Evolutionary conservation across 2,888 invertebrate genomes (phyloP).

Genomic region (Chalcosyrphus nemorum): DNA sequence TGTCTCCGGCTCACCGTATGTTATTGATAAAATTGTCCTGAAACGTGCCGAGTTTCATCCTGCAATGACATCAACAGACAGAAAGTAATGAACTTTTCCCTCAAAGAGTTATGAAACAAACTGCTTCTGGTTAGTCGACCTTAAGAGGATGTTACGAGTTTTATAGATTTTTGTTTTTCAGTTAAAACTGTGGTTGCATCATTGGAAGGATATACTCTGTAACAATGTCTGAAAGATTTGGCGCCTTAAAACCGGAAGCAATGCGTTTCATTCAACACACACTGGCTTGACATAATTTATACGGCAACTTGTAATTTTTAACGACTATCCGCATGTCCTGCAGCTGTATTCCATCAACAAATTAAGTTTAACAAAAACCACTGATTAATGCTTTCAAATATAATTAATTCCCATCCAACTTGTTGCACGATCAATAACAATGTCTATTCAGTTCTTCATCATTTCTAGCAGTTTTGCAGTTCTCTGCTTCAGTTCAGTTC

Average conservation of each 20-base stretch:
- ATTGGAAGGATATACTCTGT: neutral
- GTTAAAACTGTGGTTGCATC: no score
- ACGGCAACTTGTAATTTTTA: neutral
- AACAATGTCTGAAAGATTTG: no score
- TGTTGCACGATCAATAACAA: slow-evolving; percentile 66
- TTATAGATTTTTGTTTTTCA: slow-evolving; percentile 29
- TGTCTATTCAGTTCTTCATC: slow-evolving; percentile 24
- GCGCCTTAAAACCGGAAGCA: slow-evolving; percentile 6
- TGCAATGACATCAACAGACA: slow-evolving; percentile 57
- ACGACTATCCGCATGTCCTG: slow-evolving; percentile 20
- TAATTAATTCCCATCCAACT: slow-evolving; percentile 66
- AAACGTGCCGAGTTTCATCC: slow-evolving; percentile 66
- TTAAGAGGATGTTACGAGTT: slow-evolving; percentile 33
- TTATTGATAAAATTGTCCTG: slow-evolving; percentile 69
- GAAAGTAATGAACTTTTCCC: slow-evolving; percentile 70
- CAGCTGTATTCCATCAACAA: slow-evolving; percentile 57
- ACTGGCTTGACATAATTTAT: slow-evolving; percentile 1
- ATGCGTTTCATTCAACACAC: slow-evolving; percentile 16
- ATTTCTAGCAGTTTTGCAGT: slow-evolving; percentile 6
- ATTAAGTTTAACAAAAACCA: neutral
- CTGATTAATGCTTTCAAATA: slow-evolving; percentile 30
- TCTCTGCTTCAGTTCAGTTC: slow-evolving; percentile 17
- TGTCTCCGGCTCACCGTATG: slow-evolving; percentile 71
- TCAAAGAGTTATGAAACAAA: slow-evolving; percentile 52
- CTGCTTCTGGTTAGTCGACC: slow-evolving; percentile 45